phyloP scores from a whole-genome alignment of 2,113 vertebrate species.

The Burhinus bistriatus region DNA sequence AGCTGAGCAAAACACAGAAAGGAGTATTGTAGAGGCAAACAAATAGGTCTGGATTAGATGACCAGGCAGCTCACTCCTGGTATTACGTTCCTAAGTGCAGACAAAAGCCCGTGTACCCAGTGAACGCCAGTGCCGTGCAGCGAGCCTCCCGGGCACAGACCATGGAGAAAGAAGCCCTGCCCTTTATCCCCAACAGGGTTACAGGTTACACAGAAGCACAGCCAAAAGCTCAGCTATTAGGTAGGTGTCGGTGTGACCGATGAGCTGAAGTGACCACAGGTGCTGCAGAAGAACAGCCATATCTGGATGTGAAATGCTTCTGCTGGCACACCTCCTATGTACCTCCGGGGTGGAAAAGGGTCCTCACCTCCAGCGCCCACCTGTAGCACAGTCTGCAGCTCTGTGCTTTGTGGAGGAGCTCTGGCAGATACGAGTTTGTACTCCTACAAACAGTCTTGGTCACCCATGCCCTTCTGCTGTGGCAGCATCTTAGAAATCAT shows the following conservation, averaged over 20 bases:
- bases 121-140: rapidly evolving
- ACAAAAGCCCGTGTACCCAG: not conserved
- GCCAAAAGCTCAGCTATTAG: not conserved
- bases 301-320: not conserved
- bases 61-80: not conserved
- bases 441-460: rapidly evolving
- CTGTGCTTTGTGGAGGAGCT: rapidly evolving
- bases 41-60: not conserved
- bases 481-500: not conserved
- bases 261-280: not conserved
- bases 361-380: not conserved
- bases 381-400: not conserved
- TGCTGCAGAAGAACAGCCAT: not conserved
- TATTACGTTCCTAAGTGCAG: not conserved
- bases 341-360: not conserved
- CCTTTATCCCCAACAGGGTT: not conserved
- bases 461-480: not conserved
- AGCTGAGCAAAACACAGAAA: not conserved
- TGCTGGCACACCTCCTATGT: not conserved
- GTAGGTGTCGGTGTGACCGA: rapidly evolving
- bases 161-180: not conserved
- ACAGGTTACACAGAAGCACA: not conserved
- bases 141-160: not conserved
- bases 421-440: rapidly evolving
- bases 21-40: not conserved